Evolutionary conservation across 2,113 vertebrate genomes (phyloP).

Genomic region (Mastomys coucha): DNA sequence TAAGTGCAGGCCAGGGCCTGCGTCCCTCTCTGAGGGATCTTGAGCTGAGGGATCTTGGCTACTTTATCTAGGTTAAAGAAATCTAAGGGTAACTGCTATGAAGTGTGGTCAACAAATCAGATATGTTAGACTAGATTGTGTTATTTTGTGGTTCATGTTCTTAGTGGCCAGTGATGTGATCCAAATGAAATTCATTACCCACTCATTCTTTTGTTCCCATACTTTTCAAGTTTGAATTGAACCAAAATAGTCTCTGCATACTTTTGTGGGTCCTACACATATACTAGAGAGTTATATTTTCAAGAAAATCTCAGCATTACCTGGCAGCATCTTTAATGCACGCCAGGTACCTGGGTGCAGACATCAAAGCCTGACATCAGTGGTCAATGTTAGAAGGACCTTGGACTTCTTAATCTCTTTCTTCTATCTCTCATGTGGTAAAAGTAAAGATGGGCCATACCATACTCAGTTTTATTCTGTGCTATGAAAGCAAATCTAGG

Average conservation of each 20-base stretch:
- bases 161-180: not conserved
- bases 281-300: no score
- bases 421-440: not conserved
- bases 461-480: not conserved
- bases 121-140: not conserved
- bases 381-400: not conserved
- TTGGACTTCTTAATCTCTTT: not conserved
- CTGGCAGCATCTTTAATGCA: not conserved
- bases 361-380: not conserved
- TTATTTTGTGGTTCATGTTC: not conserved
- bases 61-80: not conserved
- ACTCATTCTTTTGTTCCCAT: not conserved
- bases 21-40: not conserved
- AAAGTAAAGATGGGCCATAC: not conserved
- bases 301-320: no score
- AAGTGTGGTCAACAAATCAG: not conserved
- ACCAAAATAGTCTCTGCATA: not conserved
- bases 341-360: not conserved
- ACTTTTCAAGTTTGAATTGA: not conserved
- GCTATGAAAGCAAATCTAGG: not conserved
- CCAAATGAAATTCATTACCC: not conserved
- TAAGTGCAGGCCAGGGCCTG: not conserved
- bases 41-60: not conserved
- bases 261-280: not conserved
- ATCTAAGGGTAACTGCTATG: not conserved